Conservation (phyloP, 1,140 invertebrate species). For the Asobara japonica region DNA sequence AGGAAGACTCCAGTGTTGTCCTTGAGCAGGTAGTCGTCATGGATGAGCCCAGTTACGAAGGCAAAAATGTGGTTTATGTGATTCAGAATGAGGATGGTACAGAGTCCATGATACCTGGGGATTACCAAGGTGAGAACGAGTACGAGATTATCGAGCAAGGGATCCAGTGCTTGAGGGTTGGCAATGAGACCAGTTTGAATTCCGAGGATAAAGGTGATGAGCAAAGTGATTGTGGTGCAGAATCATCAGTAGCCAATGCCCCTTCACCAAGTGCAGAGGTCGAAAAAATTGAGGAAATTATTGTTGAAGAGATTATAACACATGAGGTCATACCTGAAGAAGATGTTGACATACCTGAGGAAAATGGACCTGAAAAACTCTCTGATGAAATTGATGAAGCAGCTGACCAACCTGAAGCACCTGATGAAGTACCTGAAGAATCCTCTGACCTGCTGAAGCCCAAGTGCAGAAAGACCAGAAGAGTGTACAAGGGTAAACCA, state of each 20-base stretch:
- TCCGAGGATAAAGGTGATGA: not conserved
- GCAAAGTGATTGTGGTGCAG: not conserved
- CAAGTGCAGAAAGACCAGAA: not conserved
- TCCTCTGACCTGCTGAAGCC: not conserved
- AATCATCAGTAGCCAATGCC: too few species aligned
- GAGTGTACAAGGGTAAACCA: slow-evolving; percentile 17
- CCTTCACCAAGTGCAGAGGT: too few species aligned
- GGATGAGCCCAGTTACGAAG: slow-evolving; percentile 43
- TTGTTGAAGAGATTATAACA: not conserved
- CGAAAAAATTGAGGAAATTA: not conserved
- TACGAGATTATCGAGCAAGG: slow-evolving; percentile 39
- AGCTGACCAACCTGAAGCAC: too few species aligned
- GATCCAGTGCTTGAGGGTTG: slow-evolving; percentile 41
- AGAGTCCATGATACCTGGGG: slow-evolving; percentile 42
- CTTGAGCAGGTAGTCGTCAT: slow-evolving; percentile 53
- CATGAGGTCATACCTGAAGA: not conserved
- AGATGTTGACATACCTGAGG: not conserved
- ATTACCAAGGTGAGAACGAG: slow-evolving; percentile 39
- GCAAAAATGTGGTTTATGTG: slow-evolving; percentile 52
- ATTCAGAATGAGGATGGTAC: slow-evolving; percentile 52
- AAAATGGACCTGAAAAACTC: too few species aligned
- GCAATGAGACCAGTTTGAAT: slow-evolving; percentile 21
- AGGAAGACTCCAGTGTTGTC: slow-evolving; percentile 39
- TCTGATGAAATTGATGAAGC: too few species aligned
- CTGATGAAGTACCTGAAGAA: not conserved